Evolutionary conservation across 2,888 invertebrate genomes (phyloP), one percentile per base, ranked within the genome.

Genomic region (Atherix ibis): DNA sequence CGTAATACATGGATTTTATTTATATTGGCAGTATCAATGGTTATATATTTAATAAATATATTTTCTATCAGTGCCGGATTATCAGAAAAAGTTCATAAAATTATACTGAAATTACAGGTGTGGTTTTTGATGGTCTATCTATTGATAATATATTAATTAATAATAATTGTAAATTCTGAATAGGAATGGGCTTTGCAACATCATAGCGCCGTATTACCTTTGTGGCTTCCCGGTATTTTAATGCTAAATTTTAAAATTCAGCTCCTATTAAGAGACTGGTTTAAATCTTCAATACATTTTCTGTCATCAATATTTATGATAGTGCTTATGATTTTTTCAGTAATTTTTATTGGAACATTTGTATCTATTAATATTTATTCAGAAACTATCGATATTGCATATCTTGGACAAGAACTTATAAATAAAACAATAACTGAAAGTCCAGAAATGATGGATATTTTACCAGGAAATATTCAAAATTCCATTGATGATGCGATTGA

Each of bases 311-410:
- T 81, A 43, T 69, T 87, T 34, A 84, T 94, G 47, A 89, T 94
- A 43, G 66, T 84, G 32, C 73, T 81, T n/a, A 71, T 94, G 34
- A 70, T 92, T 34, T 54, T 89, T 18, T 79, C 85, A 46, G 70
- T 81, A 13, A 69, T 77, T 32, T 75, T 84, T 46, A 73, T 83
- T 29, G 75, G 81, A 18, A 69, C 91, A 41, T 88, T 94, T 56
- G 57, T 57, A 34, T 60, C 55, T 38, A 54, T 66, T 3, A 62
- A 92, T 83, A 80, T 92, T 48, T 94, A 95, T 58, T 81, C 84
- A 1, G 95, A 95, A 65, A 87, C 87, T 2, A 82, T 92, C 57
- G 87, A 91, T 51, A 71, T 95, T 35, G 77, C 92, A 10, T 82
- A 88, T 54, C 68, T 92, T 39, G 81, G 83, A 25, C 83, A 87